These are phyloP conservation scores for Loxodonta africana DNA, from an alignment of 2,113 vertebrate genomes.

Conservation along the genomic window DNA sequence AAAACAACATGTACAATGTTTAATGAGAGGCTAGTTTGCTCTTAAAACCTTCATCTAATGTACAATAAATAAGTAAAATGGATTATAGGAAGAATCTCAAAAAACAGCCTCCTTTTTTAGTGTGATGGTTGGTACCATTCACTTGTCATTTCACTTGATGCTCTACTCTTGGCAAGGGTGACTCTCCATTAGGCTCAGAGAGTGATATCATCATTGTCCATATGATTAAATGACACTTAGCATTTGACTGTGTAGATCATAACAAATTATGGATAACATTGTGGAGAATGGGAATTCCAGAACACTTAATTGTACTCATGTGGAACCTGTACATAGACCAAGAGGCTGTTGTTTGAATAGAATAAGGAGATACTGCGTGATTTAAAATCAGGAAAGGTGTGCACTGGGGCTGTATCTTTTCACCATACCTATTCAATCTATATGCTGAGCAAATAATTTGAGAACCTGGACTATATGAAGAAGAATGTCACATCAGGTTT, in stretches of 20 bases:
- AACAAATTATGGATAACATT: background rate
- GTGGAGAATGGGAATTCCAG: background rate
- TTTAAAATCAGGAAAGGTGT: background rate
- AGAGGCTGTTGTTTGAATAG: background rate
- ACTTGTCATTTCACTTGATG: conserved; percentile 83
- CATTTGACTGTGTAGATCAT: background rate
- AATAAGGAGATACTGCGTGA: background rate
- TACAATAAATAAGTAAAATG: too few species aligned
- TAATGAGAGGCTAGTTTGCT: too few species aligned
- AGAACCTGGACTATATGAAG: too few species aligned
- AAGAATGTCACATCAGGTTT: too few species aligned
- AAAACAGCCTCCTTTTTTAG: conserved; percentile 7
- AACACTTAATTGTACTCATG: background rate
- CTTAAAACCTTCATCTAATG: too few species aligned
- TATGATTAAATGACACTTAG: conserved; percentile 85
- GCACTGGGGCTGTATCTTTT: background rate
- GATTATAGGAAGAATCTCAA: too few species aligned
- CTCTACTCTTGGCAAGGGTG: conserved; percentile 81
- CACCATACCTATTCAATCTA: background rate
- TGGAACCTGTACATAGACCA: background rate
- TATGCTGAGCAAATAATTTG: background rate
- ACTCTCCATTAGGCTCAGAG: conserved; percentile 78
- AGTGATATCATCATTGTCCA: conserved; percentile 83
- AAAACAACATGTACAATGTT: too few species aligned
- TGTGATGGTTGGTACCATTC: conserved; percentile 80